phyloP scores from a whole-genome alignment of 2,888 invertebrate genomes.

The Ochropleura leucogaster region DNA sequence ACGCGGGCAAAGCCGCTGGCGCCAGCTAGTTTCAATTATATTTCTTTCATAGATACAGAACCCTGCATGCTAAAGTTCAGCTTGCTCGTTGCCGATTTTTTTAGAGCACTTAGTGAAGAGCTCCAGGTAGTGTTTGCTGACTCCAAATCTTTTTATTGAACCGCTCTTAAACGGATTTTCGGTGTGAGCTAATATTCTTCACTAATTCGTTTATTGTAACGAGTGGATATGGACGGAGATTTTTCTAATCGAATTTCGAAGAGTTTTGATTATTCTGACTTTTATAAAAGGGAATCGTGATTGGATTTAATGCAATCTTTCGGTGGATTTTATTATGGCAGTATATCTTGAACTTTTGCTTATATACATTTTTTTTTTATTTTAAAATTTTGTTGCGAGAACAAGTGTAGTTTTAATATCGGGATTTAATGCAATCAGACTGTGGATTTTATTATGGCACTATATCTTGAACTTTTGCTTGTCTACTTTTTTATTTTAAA shows the following conservation, averaged over 20 bases:
- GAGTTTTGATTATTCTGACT: slow-evolving; percentile 12
- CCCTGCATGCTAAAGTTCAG: background rate
- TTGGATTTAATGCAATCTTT: slow-evolving; percentile 8
- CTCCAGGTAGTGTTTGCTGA: slow-evolving; percentile 48
- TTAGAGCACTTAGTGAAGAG: slow-evolving; percentile 47
- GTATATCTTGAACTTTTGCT: too few relatives aligned
- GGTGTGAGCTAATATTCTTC: slow-evolving; percentile 31
- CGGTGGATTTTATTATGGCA: background rate
- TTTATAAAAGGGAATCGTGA: slow-evolving; percentile 15
- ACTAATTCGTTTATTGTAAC: slow-evolving; percentile 50
- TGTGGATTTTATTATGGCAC: background rate
- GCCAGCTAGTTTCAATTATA: too few relatives aligned
- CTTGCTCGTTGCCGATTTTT: slow-evolving; percentile 10
- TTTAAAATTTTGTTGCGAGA: too few relatives aligned
- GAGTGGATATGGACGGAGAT: slow-evolving; percentile 16
- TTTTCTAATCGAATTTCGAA: slow-evolving; percentile 25
- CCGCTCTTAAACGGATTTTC: slow-evolving; percentile 48
- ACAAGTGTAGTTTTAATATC: too few relatives aligned
- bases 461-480: too few relatives aligned
- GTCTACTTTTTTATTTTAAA: too few relatives aligned
- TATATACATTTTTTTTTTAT: too few relatives aligned
- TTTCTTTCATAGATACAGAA: background rate
- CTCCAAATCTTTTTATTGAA: slow-evolving; percentile 51
- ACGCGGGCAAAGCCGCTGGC: too few relatives aligned
- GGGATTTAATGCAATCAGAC: slow-evolving; percentile 1